These are phyloP conservation scores for Tolmerus cingulatus DNA, from an alignment of 2,888 invertebrate species.

Conservation along the genomic window DNA sequence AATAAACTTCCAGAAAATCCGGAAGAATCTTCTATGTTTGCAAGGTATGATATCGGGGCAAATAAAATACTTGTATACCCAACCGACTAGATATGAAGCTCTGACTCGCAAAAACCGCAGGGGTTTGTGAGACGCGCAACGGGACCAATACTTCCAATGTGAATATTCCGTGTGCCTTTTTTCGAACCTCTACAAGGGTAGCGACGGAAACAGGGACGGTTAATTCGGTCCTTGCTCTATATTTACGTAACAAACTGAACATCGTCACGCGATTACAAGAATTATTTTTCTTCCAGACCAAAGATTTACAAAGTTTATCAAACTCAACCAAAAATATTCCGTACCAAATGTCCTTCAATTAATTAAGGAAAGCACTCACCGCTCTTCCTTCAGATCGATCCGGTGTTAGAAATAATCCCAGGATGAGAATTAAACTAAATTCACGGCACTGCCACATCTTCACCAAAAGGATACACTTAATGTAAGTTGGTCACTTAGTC, in stretches of 20 bases:
- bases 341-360: background rate
- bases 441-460: slow-evolving; percentile 37
- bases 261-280: slow-evolving; percentile 11
- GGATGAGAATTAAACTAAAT: background rate
- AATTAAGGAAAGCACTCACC: slow-evolving; percentile 27
- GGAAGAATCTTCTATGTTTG: background rate
- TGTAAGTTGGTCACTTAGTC: background rate
- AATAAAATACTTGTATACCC: background rate
- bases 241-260: slow-evolving; percentile 20
- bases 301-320: background rate
- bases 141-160: background rate
- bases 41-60: background rate
- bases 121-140: background rate
- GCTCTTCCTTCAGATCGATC: slow-evolving; percentile 19
- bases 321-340: background rate
- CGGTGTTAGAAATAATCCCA: slow-evolving; percentile 30
- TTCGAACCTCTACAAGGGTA: background rate
- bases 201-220: background rate
- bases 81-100: background rate
- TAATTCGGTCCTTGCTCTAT: background rate
- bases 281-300: background rate
- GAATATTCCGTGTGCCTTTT: background rate
- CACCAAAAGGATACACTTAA: background rate
- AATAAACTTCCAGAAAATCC: background rate
- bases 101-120: background rate